phyloP scores from a whole-genome alignment of 2,113 vertebrate species.

The Jacana jacana region DNA sequence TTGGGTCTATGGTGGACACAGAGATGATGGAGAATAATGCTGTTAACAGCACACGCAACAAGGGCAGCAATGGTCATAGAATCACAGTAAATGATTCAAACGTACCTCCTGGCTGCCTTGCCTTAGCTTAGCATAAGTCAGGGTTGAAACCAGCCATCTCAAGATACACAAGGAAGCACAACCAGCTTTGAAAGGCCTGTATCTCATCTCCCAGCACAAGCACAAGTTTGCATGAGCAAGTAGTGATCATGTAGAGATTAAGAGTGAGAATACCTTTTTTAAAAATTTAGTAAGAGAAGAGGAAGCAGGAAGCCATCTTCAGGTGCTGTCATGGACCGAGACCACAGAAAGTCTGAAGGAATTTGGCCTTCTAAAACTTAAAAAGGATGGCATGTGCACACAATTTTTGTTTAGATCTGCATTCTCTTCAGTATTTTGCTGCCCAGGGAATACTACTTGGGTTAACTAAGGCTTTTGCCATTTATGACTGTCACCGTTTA shows the following conservation, averaged over 20 bases:
- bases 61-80: not conserved
- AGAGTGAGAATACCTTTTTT: not conserved
- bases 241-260: not conserved
- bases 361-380: not conserved
- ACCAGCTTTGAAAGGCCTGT: not conserved
- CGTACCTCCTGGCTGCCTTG: not conserved
- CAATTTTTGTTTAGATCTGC: not conserved
- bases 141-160: not conserved
- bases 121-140: not conserved
- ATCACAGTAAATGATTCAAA: not conserved
- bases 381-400: not conserved
- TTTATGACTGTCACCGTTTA: not conserved
- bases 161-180: rapidly evolving
- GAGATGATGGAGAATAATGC: not conserved
- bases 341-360: not conserved
- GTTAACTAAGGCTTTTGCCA: not conserved
- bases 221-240: not conserved
- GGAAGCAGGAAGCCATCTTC: not conserved
- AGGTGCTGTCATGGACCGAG: not conserved
- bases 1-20: not conserved
- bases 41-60: not conserved
- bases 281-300: not conserved
- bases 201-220: not conserved
- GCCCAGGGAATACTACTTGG: not conserved
- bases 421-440: not conserved